Conservation (phyloP, 1,140 invertebrate species). For the Pseudachorutes palmiensis region DNA sequence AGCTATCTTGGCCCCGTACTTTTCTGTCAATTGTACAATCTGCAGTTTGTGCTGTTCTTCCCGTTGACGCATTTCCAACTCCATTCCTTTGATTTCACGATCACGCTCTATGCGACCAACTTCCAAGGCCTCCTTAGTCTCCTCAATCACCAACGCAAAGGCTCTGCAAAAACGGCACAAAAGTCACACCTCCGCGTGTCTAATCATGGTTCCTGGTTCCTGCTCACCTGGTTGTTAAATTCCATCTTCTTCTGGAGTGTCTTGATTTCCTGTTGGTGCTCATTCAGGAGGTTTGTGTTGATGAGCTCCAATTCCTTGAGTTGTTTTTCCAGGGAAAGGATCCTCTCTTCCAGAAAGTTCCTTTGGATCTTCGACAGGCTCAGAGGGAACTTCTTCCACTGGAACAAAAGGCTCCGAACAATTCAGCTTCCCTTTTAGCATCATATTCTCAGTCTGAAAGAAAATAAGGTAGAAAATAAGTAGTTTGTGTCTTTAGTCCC, state of each 20-base stretch:
- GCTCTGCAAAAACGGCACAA: not conserved
- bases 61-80: not conserved
- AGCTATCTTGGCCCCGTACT: constrained; percentile 10
- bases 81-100: not conserved
- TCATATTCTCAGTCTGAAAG: not conserved
- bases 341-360: too few relatives aligned
- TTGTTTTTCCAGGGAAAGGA: not conserved
- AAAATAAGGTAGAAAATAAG: too few relatives aligned
- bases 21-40: not conserved
- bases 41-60: constrained; percentile 8
- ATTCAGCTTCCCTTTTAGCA: too few relatives aligned
- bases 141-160: not conserved
- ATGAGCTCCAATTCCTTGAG: not conserved
- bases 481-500: too few relatives aligned
- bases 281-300: not conserved
- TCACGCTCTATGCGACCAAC: not conserved
- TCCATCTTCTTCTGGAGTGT: not conserved
- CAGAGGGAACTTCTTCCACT: too few relatives aligned
- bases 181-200: not conserved
- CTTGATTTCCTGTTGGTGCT: not conserved
- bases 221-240: not conserved
- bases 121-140: not conserved
- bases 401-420: too few relatives aligned
- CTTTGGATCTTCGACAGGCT: too few relatives aligned
- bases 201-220: not conserved